These are phyloP conservation scores for Eurosta solidaginis DNA, from an alignment of 1,140 invertebrate species.

Conservation along the genomic window DNA sequence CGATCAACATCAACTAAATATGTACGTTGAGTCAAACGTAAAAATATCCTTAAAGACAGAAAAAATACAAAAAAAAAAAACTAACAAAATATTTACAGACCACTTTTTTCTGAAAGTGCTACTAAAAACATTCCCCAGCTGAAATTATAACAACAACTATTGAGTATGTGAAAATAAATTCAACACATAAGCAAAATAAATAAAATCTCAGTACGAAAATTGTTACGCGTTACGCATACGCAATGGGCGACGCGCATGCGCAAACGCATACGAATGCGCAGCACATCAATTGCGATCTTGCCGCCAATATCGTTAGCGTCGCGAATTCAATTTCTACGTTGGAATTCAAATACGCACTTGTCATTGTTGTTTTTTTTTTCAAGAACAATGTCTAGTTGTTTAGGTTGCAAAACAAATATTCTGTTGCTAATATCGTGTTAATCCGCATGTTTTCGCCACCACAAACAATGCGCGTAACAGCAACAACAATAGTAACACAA, in stretches of 20 bases:
- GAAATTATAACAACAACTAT: not conserved
- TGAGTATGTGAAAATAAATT: constrained; percentile 6
- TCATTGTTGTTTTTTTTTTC: not conserved
- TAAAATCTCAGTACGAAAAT: constrained; percentile 1
- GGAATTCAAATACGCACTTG: not conserved
- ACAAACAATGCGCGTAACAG: not conserved
- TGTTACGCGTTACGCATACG: not conserved
- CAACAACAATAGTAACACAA: not conserved
- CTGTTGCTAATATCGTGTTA: not conserved
- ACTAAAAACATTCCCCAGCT: too few species aligned
- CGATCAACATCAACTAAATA: constrained; percentile 32
- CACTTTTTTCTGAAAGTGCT: too few species aligned
- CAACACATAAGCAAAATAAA: not conserved
- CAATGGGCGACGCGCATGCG: not conserved
- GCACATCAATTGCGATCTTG: not conserved
- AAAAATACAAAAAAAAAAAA: too few species aligned
- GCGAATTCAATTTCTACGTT: not conserved
- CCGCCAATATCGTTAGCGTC: not conserved
- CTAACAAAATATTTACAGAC: too few species aligned
- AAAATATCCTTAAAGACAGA: not conserved
- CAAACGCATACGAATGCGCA: not conserved
- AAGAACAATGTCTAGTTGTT: not conserved
- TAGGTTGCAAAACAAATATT: constrained; percentile 16
- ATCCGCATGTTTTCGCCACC: constrained; percentile 25
- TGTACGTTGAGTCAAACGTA: not conserved